Conservation (phyloP, 2,797 vertebrate genomes). For the Bradypodion pumilum region DNA sequence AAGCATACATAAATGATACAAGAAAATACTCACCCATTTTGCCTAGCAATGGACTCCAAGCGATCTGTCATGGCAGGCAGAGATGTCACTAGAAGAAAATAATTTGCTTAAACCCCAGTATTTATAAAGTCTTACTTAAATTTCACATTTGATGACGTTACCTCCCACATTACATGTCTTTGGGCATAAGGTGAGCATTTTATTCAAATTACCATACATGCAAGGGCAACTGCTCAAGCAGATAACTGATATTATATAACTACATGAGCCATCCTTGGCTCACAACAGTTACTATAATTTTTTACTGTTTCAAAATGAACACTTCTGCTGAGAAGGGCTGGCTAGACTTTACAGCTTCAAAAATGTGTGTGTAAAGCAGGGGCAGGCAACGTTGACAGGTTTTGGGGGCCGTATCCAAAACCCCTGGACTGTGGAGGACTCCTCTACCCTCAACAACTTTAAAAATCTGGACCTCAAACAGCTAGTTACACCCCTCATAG, state of each 20-base stretch:
- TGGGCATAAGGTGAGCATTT: no score
- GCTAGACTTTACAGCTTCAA: no score
- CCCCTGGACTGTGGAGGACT: no score
- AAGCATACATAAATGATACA: not conserved
- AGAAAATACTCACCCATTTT: conserved; percentile 86
- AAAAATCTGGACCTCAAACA: no score
- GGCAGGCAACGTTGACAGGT: no score
- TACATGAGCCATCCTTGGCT: no score
- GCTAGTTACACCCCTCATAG: not conserved
- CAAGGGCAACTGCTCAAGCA: no score
- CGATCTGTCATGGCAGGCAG: conserved; percentile 97
- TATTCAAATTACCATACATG: no score
- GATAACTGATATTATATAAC: no score
- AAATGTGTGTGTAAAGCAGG: not conserved
- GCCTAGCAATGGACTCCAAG: conserved; percentile 94
- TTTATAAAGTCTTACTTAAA: not conserved
- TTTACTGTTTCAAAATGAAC: not conserved
- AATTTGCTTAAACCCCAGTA: conserved; percentile 4
- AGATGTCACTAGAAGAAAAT: conserved; percentile 84
- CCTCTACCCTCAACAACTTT: no score
- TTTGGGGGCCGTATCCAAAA: no score
- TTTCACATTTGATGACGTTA: not conserved
- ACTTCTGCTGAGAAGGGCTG: not conserved
- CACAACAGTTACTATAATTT: not conserved
- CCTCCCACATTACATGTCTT: no score